These are phyloP conservation scores for Chionomys nivalis DNA, from an alignment of 2,113 vertebrate genomes.

Conservation along the genomic window DNA sequence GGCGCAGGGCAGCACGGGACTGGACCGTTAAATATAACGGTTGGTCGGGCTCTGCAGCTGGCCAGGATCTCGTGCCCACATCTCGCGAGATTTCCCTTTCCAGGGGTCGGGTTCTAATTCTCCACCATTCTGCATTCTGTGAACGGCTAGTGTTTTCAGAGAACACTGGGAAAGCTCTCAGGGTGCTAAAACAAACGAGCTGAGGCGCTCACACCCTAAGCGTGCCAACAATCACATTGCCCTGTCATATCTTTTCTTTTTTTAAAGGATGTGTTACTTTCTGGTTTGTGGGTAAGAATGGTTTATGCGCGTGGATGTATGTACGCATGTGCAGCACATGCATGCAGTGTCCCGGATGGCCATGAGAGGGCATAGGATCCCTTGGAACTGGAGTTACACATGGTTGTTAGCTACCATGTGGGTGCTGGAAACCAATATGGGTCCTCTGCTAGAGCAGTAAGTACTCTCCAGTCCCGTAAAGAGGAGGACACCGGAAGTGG, in stretches of 20 bases:
- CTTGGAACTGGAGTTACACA: neutral
- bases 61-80: accelerated
- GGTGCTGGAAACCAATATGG: neutral
- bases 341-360: neutral
- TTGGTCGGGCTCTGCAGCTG: neutral
- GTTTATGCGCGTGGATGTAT: neutral
- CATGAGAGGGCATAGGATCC: neutral
- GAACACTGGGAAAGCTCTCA: neutral
- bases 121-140: accelerated
- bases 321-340: neutral
- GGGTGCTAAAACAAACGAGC: accelerated
- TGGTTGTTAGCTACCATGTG: neutral
- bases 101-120: neutral
- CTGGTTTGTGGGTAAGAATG: no score
- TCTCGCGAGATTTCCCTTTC: neutral
- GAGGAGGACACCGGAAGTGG: neutral
- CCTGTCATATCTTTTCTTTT: neutral
- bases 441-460: neutral
- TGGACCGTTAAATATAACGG: neutral
- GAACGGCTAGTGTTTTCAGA: neutral
- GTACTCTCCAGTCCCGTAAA: neutral
- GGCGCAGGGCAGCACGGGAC: no score
- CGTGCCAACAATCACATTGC: neutral
- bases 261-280: neutral
- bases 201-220: neutral